Conservation (phyloP, 2,113 vertebrate species). For the Morone saxatilis region DNA sequence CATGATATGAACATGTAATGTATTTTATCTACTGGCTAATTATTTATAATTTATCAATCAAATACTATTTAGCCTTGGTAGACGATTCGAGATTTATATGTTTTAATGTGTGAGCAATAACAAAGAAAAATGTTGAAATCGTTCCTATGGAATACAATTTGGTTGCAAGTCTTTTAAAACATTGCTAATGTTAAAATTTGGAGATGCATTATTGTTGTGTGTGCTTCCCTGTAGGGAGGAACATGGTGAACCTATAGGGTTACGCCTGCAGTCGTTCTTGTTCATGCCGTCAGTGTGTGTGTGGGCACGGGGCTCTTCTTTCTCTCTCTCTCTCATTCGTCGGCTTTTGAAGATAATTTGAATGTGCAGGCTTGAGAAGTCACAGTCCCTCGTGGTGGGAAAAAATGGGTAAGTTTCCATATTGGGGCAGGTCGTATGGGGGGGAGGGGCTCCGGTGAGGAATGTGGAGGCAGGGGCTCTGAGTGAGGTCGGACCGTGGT, state of each 20-base stretch:
- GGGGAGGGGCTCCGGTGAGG: conserved; percentile 86
- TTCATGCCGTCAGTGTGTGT: conserved; percentile 14
- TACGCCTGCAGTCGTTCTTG: conserved; percentile 35
- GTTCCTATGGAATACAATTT: background rate
- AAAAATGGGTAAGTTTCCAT: conserved; percentile 84
- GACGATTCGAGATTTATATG: background rate
- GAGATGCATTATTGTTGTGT: too few relatives aligned
- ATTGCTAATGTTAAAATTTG: too few relatives aligned
- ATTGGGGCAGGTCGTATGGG: conserved; percentile 85
- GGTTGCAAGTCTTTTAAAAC: too few relatives aligned
- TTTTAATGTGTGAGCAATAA: background rate
- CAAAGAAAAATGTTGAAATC: background rate
- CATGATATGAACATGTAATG: too few relatives aligned
- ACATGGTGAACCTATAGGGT: conserved; percentile 27
- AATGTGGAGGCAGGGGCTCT: conserved; percentile 88
- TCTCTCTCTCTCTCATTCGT: conserved; percentile 9
- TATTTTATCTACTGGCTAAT: background rate
- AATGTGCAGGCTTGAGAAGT: conserved; percentile 70
- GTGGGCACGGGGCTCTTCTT: background rate
- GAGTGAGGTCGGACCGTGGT: background rate
- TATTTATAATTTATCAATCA: too few relatives aligned
- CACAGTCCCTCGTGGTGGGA: conserved; percentile 80
- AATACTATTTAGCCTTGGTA: too few relatives aligned
- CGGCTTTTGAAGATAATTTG: conserved; percentile 67
- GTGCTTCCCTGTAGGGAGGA: conserved; percentile 4